Evolutionary conservation across 2,797 vertebrate species (phyloP).

Genomic region (Galago senegalensis): DNA sequence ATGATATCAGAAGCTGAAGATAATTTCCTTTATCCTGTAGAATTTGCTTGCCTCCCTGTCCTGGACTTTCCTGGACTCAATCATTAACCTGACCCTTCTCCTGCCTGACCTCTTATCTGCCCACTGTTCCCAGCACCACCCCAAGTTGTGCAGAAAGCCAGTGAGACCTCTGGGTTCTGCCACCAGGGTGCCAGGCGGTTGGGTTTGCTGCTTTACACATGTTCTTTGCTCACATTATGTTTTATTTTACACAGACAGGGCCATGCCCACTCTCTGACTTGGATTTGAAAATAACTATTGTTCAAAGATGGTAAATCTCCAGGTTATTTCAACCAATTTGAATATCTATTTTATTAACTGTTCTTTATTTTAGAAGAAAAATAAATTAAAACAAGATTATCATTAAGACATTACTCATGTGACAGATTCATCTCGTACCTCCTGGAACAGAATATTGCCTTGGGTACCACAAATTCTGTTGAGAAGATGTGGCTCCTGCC

Average conservation of each 20-base stretch:
- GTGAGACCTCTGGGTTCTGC: neutral
- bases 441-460: accelerated
- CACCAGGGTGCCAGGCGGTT: neutral
- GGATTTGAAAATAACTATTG: neutral
- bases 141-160: accelerated
- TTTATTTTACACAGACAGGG: neutral
- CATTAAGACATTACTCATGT: neutral
- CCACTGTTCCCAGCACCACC: accelerated
- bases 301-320: neutral
- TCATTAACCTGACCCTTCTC: too few species aligned
- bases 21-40: neutral
- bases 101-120: too few species aligned
- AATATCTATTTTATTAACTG: neutral
- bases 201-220: neutral
- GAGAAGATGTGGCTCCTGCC: neutral
- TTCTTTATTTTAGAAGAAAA: neutral
- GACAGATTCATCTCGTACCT: accelerated
- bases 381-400: neutral
- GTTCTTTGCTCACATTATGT: neutral
- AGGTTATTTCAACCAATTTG: neutral
- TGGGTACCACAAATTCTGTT: accelerated
- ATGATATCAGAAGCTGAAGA: neutral
- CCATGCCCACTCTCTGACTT: neutral
- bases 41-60: neutral
- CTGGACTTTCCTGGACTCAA: neutral